phyloP scores from a whole-genome alignment of 2,888 invertebrate species.

The Meteorus cinctellus region DNA sequence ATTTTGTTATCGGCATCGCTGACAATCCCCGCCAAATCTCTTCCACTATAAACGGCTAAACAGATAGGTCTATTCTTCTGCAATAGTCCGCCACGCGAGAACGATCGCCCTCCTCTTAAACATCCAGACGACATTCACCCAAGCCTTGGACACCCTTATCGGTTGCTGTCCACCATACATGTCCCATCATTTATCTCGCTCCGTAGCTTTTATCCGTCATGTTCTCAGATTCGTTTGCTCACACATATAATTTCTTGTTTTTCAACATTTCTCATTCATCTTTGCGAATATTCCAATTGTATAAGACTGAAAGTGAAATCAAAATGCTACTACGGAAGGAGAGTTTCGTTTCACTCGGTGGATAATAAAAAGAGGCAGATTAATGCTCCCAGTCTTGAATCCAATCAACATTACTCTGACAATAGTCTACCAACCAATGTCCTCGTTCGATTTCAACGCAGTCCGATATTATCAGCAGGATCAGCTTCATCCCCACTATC shows the following conservation, averaged over 20 bases:
- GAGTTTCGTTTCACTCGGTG: conserved; percentile 45
- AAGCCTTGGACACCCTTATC: conserved; percentile 63
- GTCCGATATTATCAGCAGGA: conserved; percentile 71
- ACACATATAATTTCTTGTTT: conserved; percentile 9
- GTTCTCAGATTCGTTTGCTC: background rate
- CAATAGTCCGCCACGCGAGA: conserved; percentile 22
- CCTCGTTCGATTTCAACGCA: conserved; percentile 58
- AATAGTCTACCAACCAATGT: conserved; percentile 73
- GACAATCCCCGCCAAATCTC: conserved; percentile 72
- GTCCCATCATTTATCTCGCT: conserved; percentile 71
- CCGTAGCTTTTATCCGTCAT: conserved; percentile 43
- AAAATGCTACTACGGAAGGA: conserved; percentile 43
- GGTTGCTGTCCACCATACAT: conserved; percentile 67
- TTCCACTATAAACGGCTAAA: conserved; percentile 73
- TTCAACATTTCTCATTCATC: background rate
- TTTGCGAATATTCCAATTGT: background rate
- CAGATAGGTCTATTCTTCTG: conserved; percentile 72
- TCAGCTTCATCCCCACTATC: conserved; percentile 49
- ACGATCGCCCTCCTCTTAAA: conserved; percentile 32
- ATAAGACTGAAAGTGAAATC: conserved; percentile 34
- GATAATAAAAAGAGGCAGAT: conserved; percentile 73
- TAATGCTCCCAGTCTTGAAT: conserved; percentile 73
- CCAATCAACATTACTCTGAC: conserved; percentile 73
- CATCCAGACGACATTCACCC: conserved; percentile 44
- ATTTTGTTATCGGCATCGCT: conserved; percentile 60